Evolutionary conservation across 92 coral and sea anemone genomes (phyloP), one percentile per base, ranked within the genome.

Genomic region (Meandrina meandrites): DNA sequence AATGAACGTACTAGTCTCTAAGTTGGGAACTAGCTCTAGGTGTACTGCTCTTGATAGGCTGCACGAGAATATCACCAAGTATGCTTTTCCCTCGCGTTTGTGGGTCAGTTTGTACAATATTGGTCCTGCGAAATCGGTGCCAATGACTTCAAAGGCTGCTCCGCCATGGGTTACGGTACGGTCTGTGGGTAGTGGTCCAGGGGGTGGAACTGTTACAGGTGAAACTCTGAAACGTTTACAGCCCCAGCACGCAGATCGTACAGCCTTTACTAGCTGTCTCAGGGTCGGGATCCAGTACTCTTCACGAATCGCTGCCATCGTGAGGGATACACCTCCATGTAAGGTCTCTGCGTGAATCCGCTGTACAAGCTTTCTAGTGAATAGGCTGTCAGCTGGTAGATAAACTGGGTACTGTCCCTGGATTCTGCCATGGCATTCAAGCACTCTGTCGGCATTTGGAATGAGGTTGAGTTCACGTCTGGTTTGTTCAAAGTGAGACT

Each of bases 231-330:
- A 91, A 4, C 85, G 90, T 80, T 91, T 91, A 79, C 92, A 85
- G 70, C 92, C 94, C 89, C 89, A 88, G 34, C 94, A 89, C 27
- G 87, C 89, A 51, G 85, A 71, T 35, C 94, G 68, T 37, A 89
- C 84, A 27, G 92, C 56, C 84, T 89, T 92, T 66, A 92, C 94
- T 24, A 92, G 82, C 56, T 76, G 80, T 92, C 92, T 84, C 70
- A 92, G 79, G 1, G 80, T 89, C 34, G 92, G 94, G 24, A 89
- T 81, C 94, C 94, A 92, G 80, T 89, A 89, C 12, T 75, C 68
- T 40, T 92, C 94, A 8, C 90, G 90, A n/a, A 91, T 78, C 19
- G 92, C 90, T 48, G 90, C 94, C 92, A 89, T 91, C 28, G 90
- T 91, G 75, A 91, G 84, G 27, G 87, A 66, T n/a, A 91, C 88